Evolutionary conservation across 2,888 invertebrate genomes (phyloP), one percentile per base, ranked within the genome.

Genomic region (Gortyna flavago): DNA sequence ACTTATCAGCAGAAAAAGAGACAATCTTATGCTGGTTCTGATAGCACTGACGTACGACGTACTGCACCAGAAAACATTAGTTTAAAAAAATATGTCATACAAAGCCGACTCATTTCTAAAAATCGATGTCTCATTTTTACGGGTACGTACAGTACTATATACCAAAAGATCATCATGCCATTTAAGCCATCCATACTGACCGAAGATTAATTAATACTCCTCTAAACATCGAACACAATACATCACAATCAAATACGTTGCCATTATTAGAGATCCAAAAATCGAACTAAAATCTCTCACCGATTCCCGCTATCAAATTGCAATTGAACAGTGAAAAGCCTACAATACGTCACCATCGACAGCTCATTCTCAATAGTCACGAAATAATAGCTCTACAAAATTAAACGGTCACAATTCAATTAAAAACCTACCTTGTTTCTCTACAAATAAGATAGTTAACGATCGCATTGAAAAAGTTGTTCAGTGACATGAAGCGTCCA

Each of bases 311-410:
- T 85, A 85, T 89, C 88, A 91, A 92, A 93, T 93, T 92, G 92
- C 92, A 92, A 89, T 88, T 87, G 91, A 93, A 93, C 92, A 91
- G 87, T 92, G 93, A 93, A 95, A 95, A 94, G 94, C 94, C 94
- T 94, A 94, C 94, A 94, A 96, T 95, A 94, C 93, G 94, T 96
- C 96, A 95, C 94, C 90, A 93, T 93, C 92, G 95, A 95, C 94
- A 93, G 95, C 93, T 93, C 94, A 94, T 94, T 94, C 94, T 92
- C 92, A 94, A 94, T 93, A 93, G 94, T 94, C 93, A 91, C 93
- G 91, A 93, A 94, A 94, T 94, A 95, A 94, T 94, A 91, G 93
- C 91, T 85, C 75, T 77, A 81, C 77, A 83, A 74, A 72, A 38
- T 68, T 41, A 38, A 72, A 73, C 51, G 44, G 29, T 2, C 32